These are phyloP conservation scores for Papilio glaucus DNA, from an alignment of 1,140 invertebrate genomes.

Conservation along the genomic window DNA sequence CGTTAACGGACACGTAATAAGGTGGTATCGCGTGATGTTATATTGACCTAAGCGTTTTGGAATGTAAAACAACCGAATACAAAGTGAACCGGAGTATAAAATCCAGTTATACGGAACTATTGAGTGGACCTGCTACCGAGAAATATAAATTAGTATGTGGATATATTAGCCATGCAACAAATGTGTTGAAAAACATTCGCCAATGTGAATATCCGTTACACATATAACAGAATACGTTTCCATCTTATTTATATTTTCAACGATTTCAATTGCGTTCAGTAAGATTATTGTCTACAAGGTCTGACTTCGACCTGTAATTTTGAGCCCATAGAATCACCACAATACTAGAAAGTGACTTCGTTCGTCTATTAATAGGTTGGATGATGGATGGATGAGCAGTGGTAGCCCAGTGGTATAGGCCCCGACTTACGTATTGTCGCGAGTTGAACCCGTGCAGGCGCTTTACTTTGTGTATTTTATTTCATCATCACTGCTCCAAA, in stretches of 20 bases:
- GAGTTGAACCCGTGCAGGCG: too few relatives aligned
- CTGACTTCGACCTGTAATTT: too few relatives aligned
- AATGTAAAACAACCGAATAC: constrained; percentile 35
- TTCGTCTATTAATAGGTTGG: too few relatives aligned
- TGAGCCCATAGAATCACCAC: too few relatives aligned
- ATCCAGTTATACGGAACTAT: constrained; percentile 33
- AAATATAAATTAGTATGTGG: constrained; percentile 30
- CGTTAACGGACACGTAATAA: constrained; percentile 25
- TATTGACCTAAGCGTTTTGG: constrained; percentile 36
- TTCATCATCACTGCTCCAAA: too few relatives aligned
- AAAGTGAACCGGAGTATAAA: constrained; percentile 34
- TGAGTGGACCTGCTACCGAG: constrained; percentile 20
- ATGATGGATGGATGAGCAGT: too few relatives aligned
- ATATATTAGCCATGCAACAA: neutral
- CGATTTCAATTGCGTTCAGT: neutral
- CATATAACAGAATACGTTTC: neutral
- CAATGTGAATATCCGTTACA: neutral
- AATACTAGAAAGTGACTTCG: too few relatives aligned
- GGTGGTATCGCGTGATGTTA: constrained; percentile 21
- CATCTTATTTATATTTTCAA: neutral
- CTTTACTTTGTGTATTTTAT: too few relatives aligned
- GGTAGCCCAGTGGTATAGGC: too few relatives aligned
- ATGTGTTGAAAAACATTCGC: constrained; percentile 18
- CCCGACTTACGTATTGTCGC: too few relatives aligned
- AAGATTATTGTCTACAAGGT: neutral